Evolutionary conservation across 2,113 vertebrate species (phyloP), one percentile per base, ranked within the genome.

Genomic region (Calyptommatus sinebrachiatus): DNA sequence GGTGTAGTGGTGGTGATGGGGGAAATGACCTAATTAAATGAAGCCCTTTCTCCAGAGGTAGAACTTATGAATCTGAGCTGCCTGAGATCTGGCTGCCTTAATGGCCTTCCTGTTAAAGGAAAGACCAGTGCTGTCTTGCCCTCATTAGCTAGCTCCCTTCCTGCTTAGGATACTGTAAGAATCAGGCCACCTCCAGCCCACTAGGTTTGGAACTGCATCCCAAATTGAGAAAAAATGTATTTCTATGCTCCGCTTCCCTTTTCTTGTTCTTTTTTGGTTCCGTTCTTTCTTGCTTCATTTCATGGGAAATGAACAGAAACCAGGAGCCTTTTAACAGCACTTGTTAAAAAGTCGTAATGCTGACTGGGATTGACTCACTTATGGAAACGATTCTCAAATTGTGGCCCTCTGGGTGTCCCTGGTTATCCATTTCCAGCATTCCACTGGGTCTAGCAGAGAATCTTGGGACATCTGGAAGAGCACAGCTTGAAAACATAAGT

Each of bases 1-100:
- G 53, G 79, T 62, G 65, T n/a, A 31, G 65, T 4, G 26, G 79
- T n/a, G n/a, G n/a, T n/a, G n/a, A n/a, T n/a, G 53, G 66, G 48
- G 65, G 53, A 57, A 31, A 57, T 70, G 66, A 76, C 73, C 79
- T 48, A 76, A 76, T 81, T 81, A 81, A 79, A 73, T 0, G 21
- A 50, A 72, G 45, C 22, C 21, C 28, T 66, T 79, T 79, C 70
- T 65, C 61, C 8, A 1, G 28, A 50, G 71, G 60, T 35, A 10
- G 2, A 66, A 22, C 70, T 62, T 80, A 29, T 69, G 73, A 50
- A 66, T 50, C 60, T 2, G 63, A 21, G 2, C 21, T 76, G 12
- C 48, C 12, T 11, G 41, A 50, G 24, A 5, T 29, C 50, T 28
- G 20, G 53, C 21, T 6, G 73, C 48, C 20, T 11, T 60, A 70